Evolutionary conservation across 2,888 invertebrate genomes (phyloP).

Genomic region (Serripes groenlandicus): DNA sequence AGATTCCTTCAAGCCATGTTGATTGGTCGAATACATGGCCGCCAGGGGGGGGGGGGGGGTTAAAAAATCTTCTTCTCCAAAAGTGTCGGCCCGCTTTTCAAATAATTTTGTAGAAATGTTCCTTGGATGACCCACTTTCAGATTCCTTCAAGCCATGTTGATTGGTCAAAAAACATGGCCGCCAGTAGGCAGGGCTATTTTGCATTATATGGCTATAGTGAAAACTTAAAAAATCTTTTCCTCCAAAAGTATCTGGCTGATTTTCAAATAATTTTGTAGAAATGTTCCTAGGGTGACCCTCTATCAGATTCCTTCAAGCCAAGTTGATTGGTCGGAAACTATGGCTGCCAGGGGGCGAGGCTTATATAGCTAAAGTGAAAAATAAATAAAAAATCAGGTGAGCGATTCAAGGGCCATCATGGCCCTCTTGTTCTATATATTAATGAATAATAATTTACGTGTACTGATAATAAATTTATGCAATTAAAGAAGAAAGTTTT

Average conservation of each 20-base stretch:
- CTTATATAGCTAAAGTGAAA: neutral
- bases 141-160: neutral
- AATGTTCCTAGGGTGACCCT: neutral
- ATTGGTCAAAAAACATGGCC: neutral
- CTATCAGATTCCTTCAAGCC: too few species aligned
- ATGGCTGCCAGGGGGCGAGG: too few species aligned
- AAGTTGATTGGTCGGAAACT: too few species aligned
- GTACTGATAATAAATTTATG: neutral
- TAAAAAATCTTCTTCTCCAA: too few species aligned
- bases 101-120: neutral
- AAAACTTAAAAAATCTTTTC: neutral
- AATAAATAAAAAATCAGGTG: neutral
- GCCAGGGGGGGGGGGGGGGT: too few species aligned
- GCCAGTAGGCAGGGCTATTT: neutral
- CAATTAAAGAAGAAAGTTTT: too few species aligned
- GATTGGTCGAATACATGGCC: too few species aligned
- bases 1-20: too few species aligned
- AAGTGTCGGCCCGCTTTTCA: too few species aligned
- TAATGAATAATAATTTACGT: neutral
- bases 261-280: neutral
- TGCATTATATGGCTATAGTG: neutral
- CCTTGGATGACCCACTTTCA: neutral
- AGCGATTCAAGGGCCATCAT: neutral
- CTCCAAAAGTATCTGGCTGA: neutral
- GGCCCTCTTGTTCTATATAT: neutral